Evolutionary conservation across 1,140 invertebrate species (phyloP), one percentile per base, ranked within the genome.

Genomic region (Eupristina koningsbergeri): DNA sequence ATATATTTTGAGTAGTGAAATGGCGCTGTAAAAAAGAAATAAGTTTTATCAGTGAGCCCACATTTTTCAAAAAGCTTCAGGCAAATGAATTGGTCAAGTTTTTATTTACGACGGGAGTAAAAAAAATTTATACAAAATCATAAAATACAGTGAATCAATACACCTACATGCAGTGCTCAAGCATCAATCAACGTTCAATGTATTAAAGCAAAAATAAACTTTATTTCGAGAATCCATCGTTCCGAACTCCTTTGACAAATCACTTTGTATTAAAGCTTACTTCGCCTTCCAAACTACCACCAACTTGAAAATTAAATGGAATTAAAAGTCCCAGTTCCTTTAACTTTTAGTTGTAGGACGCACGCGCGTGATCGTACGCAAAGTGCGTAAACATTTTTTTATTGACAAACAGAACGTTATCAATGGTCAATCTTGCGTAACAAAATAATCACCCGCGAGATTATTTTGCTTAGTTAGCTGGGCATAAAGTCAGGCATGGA

Each of bases 381-480:
- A 50, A 9, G 53, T 22, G 63, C 47, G 64, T 15, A 82, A 83
- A 84, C 79, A 84, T 74, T 71, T n/a, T 53, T 64, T 84, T 75
- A 80, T 84, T 80, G 77, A 80, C 76, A 45, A 63, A 67, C 69
- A 53, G 5, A 31, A 7, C n/a, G 47, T 50, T 78, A 83, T 83
- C 81, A 75, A 31, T n/a, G 29, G 50, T 34, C 50, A 79, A 84
- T 84, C 53, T 79, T 73, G 64, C 50, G 67, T 84, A 73, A 71
- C 63, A 78, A 84, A 79, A 69, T 47, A 83, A 71, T 26, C 29
- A 67, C 29, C 41, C 26, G 22, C 29, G 26, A 29, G 11, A 17
- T 53, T 77, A 80, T 84, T 84, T 73, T 61, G 71, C 58, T 84
- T 80, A 71, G 77, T 84, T 84, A 80, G 53, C 76, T 50, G 71